Evolutionary conservation across 1,140 invertebrate genomes (phyloP).

Genomic region (Bombyx mori): ASM3026992v2 NC_085111.1:1972001-1972500

Average conservation of each 20-base stretch:
- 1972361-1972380: slow-evolving; percentile 91
- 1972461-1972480: not conserved
- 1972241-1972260: slow-evolving; percentile 87
- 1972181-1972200: slow-evolving; percentile 89
- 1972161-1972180: slow-evolving; percentile 97
- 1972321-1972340: slow-evolving; percentile 93
- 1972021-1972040: too few relatives aligned
- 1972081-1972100: too few relatives aligned
- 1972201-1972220: slow-evolving; percentile 86
- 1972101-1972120: slow-evolving; percentile 20
- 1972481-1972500: not conserved
- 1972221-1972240: slow-evolving; percentile 92
- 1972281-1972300: slow-evolving; percentile 95
- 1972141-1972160: slow-evolving; percentile 77
- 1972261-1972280: slow-evolving; percentile 95
- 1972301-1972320: slow-evolving; percentile 96
- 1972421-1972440: slow-evolving; percentile 76
- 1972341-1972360: slow-evolving; percentile 86
- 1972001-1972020: too few relatives aligned
- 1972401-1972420: slow-evolving; percentile 85
- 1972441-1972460: slow-evolving; percentile 20
- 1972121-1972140: slow-evolving; percentile 72
- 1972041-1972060: too few relatives aligned
- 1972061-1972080: too few relatives aligned
- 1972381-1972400: slow-evolving; percentile 92